These are phyloP conservation scores for Aplocera efformata DNA, from an alignment of 2,888 invertebrate genomes.

Conservation along the genomic window DNA sequence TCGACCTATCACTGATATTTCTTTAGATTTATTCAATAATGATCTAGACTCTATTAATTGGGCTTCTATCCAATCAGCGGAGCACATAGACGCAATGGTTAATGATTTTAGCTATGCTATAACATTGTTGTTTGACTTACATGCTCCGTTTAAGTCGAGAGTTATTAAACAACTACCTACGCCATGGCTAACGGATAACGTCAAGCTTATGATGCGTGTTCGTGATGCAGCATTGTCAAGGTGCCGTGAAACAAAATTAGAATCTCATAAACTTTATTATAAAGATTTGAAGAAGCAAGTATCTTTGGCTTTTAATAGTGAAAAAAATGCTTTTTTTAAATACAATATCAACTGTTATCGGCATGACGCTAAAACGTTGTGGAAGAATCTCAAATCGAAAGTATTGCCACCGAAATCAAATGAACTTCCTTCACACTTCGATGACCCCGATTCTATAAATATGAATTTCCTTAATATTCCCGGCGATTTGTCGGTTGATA, in stretches of 20 bases:
- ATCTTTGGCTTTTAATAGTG: not conserved
- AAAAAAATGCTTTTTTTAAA: conserved; percentile 12
- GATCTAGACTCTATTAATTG: not conserved
- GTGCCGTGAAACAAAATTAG: no score
- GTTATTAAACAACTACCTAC: not conserved
- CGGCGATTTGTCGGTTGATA: not conserved
- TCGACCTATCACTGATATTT: conserved; percentile 2
- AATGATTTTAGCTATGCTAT: not conserved
- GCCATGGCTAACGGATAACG: not conserved
- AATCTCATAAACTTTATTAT: no score
- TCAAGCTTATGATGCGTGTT: not conserved
- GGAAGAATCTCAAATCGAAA: not conserved
- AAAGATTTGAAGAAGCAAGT: not conserved
- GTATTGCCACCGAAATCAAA: not conserved
- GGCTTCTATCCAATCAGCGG: not conserved
- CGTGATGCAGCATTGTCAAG: no score
- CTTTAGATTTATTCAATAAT: not conserved
- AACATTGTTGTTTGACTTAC: not conserved
- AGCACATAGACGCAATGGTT: not conserved
- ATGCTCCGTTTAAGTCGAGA: not conserved
- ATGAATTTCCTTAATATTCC: conserved; percentile 2
- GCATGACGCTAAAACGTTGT: not conserved
- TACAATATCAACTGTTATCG: not conserved
- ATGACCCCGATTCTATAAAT: conserved; percentile 1
- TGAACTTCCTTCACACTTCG: not conserved